Percentiles rank a stretch among this genome's conserved stretches.
These are phyloP conservation scores for Nasonia oneida DNA, from an alignment of 2,888 invertebrate genomes.

Conservation along the genomic window DNA sequence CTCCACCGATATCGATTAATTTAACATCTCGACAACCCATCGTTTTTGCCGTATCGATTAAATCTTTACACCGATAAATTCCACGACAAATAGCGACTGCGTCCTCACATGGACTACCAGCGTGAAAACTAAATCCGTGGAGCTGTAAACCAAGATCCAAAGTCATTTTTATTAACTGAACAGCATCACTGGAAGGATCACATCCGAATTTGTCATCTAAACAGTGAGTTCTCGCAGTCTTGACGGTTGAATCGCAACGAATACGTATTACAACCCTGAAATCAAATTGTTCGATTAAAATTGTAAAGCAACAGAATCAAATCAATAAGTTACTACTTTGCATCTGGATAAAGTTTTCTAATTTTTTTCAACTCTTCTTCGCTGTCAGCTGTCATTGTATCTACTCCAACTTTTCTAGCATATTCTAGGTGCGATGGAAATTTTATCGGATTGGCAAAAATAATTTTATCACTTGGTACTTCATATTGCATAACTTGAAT, in stretches of 20 bases:
- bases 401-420: conserved; percentile 80
- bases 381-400: conserved; percentile 82
- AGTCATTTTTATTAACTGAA: conserved; percentile 68
- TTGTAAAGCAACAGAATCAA: not conserved
- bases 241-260: conserved; percentile 69
- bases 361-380: conserved; percentile 82
- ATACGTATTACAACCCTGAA: conserved; percentile 72
- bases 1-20: conserved; percentile 83
- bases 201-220: conserved; percentile 76
- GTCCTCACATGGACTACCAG: conserved; percentile 77
- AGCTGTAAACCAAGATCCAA: conserved; percentile 71
- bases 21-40: conserved; percentile 81
- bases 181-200: conserved; percentile 69
- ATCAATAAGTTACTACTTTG: conserved; percentile 74
- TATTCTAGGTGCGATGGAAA: conserved; percentile 80
- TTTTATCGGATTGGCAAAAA: conserved; percentile 84
- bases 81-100: conserved; percentile 80
- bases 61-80: conserved; percentile 79
- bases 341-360: conserved; percentile 80
- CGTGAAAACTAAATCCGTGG: conserved; percentile 76
- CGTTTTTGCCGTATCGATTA: conserved; percentile 80
- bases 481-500: conserved; percentile 80
- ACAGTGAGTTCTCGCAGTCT: conserved; percentile 30
- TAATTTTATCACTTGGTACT: conserved; percentile 80
- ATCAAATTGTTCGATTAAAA: too few species aligned